These are phyloP conservation scores for Drosophila nasuta DNA, from an alignment of 1,140 invertebrate genomes.

Conservation along the genomic window DNA sequence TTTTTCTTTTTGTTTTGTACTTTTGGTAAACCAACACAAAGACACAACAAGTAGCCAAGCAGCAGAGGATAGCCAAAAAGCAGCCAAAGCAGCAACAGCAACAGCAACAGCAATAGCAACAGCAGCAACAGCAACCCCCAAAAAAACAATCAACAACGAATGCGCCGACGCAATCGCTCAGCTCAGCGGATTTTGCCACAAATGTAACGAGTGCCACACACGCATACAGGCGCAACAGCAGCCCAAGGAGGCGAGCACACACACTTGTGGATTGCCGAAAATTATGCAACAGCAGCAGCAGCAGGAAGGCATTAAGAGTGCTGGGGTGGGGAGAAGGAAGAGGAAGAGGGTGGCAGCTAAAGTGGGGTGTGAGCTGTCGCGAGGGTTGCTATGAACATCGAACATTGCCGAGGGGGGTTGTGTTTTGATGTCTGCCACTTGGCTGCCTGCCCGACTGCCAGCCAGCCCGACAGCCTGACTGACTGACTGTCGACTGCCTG, in stretches of 20 bases:
- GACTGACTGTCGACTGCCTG: conserved; percentile 25
- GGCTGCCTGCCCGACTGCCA: conserved; percentile 54
- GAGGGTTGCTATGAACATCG: conserved; percentile 32
- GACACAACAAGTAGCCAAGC: conserved; percentile 77
- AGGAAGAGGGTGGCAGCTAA: conserved; percentile 13
- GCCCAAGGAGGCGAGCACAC: conserved; percentile 58
- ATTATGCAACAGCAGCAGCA: conserved; percentile 75
- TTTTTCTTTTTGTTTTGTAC: conserved; percentile 20
- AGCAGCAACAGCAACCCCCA: conserved; percentile 55
- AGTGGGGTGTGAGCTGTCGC: conserved; percentile 17
- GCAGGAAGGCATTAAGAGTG: conserved; percentile 6
- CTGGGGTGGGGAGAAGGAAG: background rate
- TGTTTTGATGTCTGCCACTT: conserved; percentile 81
- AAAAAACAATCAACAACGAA: conserved; percentile 27
- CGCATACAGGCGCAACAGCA: conserved; percentile 48
- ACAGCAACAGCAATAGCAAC: conserved; percentile 11
- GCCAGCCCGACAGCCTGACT: conserved; percentile 26
- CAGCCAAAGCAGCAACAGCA: conserved; percentile 15
- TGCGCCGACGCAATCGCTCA: conserved; percentile 57
- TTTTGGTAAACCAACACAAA: conserved; percentile 59
- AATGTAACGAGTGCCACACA: conserved; percentile 56
- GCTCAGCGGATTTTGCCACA: conserved; percentile 22
- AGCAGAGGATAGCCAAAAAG: conserved; percentile 9
- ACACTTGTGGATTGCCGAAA: conserved; percentile 84
- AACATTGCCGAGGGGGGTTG: conserved; percentile 45